A percentile compares a stretch with the other conserved stretches of the same genome.
Conservation (phyloP, 2,888 invertebrate genomes). For the Heliconius ethilla region DNA sequence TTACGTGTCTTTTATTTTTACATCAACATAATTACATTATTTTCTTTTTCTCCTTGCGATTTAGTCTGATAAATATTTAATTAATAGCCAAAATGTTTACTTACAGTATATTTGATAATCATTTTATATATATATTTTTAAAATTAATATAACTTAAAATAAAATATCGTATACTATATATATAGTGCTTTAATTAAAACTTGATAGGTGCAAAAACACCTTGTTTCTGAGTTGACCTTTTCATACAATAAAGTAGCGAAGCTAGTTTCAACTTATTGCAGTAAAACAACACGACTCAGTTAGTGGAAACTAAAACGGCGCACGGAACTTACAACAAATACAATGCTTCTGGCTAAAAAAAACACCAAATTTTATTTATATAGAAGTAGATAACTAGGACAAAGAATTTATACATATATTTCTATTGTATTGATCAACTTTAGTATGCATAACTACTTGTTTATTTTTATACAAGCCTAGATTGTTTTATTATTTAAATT, state of each 20-base stretch:
- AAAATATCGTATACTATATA: background rate
- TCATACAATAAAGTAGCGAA: slow-evolving; percentile 21
- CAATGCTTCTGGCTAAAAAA: background rate
- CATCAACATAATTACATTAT: too few species aligned
- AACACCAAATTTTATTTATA: background rate
- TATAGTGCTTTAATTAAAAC: slow-evolving; percentile 18
- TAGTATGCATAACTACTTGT: background rate
- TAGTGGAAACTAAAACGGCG: slow-evolving; percentile 14
- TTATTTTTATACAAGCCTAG: background rate
- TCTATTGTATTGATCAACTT: background rate
- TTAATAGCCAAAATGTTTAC: background rate
- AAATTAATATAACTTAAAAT: background rate
- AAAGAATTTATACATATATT: background rate
- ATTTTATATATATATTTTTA: too few species aligned
- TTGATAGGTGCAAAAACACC: slow-evolving; percentile 10
- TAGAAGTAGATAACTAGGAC: slow-evolving; percentile 9
- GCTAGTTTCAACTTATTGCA: slow-evolving; percentile 21
- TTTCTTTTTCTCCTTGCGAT: too few species aligned
- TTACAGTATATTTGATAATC: background rate
- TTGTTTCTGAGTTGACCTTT: slow-evolving; percentile 20
- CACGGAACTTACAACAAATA: slow-evolving; percentile 11
- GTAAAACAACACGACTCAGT: slow-evolving; percentile 12
- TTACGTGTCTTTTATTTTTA: too few species aligned
- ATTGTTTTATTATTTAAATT: background rate
- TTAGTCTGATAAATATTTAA: too few species aligned